Conservation (phyloP, 1,140 invertebrate species). For the Ladona fulva region DNA sequence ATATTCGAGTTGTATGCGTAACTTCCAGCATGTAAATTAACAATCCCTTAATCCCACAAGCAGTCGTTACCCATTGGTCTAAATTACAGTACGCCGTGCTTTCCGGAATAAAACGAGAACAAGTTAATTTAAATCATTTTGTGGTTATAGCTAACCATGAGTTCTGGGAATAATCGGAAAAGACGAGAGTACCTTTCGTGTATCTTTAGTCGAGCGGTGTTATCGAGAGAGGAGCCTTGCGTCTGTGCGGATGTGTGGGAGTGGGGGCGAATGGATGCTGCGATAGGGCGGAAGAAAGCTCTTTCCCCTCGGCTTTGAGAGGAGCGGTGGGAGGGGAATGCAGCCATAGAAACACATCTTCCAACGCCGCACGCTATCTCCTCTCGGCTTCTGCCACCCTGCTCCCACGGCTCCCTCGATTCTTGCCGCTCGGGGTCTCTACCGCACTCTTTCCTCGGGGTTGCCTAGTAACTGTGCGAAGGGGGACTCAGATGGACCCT, state of each 20-base stretch:
- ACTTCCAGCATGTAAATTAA: too few species aligned
- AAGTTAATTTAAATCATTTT: too few species aligned
- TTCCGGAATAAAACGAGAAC: too few species aligned
- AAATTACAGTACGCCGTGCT: too few species aligned
- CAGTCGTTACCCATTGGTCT: too few species aligned
- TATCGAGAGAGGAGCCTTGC: not conserved
- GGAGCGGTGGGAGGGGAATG: not conserved
- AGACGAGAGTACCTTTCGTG: too few species aligned
- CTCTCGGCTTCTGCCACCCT: not conserved
- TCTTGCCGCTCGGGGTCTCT: not conserved
- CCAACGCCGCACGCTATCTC: not conserved
- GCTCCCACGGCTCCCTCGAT: not conserved
- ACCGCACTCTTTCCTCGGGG: not conserved
- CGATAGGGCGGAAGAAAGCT: not conserved
- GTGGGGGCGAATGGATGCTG: not conserved
- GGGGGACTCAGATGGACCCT: not conserved
- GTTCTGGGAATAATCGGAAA: too few species aligned
- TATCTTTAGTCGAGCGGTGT: not conserved
- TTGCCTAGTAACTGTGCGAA: not conserved
- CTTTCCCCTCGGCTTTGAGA: not conserved
- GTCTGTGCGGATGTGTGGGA: not conserved
- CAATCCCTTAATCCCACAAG: too few species aligned
- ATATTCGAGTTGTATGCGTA: too few species aligned
- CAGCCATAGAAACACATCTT: not conserved
- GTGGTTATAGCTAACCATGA: too few species aligned